Evolutionary conservation across 2,888 invertebrate species (phyloP).

Genomic region (Tholera decimalis): DNA sequence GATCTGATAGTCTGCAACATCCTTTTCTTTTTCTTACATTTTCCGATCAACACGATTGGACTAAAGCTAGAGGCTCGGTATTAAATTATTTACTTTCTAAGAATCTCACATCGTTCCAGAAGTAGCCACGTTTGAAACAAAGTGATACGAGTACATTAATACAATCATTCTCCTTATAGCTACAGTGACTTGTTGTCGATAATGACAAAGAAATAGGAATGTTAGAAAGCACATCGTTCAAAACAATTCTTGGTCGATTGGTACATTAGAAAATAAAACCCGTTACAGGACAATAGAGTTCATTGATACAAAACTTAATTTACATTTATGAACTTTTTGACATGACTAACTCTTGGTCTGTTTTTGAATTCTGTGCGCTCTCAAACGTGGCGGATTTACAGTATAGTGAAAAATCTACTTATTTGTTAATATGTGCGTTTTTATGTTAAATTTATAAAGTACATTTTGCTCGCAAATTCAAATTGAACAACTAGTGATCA

Average conservation of each 20-base stretch:
- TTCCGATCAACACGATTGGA: constrained; percentile 63
- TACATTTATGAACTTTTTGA: constrained; percentile 61
- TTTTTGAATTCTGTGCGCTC: constrained; percentile 41
- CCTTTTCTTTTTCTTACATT: constrained; percentile 66
- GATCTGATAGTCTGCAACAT: constrained; percentile 73
- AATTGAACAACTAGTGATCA: constrained; percentile 79
- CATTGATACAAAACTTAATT: constrained; percentile 63
- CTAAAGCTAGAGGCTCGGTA: constrained; percentile 76
- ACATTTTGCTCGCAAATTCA: constrained; percentile 77
- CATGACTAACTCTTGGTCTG: constrained; percentile 49
- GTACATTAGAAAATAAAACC: constrained; percentile 48
- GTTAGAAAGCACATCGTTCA: constrained; percentile 45
- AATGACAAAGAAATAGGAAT: constrained; percentile 47
- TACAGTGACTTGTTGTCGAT: constrained; percentile 41
- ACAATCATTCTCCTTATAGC: constrained; percentile 52
- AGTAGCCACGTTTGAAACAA: constrained; percentile 71
- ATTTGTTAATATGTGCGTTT: constrained; percentile 85
- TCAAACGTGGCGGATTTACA: constrained; percentile 65
- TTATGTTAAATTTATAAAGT: constrained; percentile 80
- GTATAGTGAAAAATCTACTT: constrained; percentile 79
- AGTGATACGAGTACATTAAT: constrained; percentile 45
- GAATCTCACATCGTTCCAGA: constrained; percentile 79
- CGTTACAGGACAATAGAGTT: constrained; percentile 50
- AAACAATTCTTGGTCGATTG: constrained; percentile 67
- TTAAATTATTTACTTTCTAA: constrained; percentile 78